Evolutionary conservation across 2,113 vertebrate genomes (phyloP).

Genomic region (Crocuta crocuta): DNA sequence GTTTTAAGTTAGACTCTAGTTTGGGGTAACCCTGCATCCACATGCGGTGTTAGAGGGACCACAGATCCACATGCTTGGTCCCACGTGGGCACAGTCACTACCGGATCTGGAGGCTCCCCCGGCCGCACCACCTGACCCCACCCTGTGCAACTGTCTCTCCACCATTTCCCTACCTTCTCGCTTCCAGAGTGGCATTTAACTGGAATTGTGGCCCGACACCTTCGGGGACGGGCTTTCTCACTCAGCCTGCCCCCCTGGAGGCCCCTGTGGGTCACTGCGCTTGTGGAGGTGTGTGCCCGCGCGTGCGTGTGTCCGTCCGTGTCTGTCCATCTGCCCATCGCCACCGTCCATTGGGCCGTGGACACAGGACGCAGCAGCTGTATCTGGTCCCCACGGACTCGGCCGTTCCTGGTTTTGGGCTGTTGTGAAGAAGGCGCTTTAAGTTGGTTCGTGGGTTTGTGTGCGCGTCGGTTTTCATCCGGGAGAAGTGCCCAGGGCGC

Average conservation of each 20-base stretch:
- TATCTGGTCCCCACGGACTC: not conserved
- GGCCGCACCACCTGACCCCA: too few species aligned
- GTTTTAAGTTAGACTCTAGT: not conserved
- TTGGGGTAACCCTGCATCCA: not conserved
- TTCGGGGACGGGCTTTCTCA: not conserved
- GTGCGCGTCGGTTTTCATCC: not conserved
- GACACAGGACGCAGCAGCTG: accelerated
- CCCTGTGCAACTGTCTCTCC: too few species aligned
- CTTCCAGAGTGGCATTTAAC: not conserved
- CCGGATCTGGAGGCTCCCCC: not conserved
- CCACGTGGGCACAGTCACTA: not conserved
- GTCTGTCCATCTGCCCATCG: not conserved
- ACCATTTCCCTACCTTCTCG: accelerated
- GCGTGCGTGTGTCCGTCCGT: not conserved
- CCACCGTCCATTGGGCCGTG: accelerated
- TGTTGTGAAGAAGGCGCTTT: not conserved
- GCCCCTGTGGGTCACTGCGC: accelerated
- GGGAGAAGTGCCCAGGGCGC: too few species aligned
- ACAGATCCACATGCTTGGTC: not conserved
- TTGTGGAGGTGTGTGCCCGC: not conserved
- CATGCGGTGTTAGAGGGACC: not conserved
- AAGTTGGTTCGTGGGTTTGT: not conserved
- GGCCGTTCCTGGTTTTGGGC: not conserved
- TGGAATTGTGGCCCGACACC: not conserved
- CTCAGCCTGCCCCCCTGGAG: accelerated